These are phyloP conservation scores for Cladorhizidae sp. DNA, from an alignment of 37 sponge, comb jelly and placozoan genomes.

Conservation along the genomic window DNA sequence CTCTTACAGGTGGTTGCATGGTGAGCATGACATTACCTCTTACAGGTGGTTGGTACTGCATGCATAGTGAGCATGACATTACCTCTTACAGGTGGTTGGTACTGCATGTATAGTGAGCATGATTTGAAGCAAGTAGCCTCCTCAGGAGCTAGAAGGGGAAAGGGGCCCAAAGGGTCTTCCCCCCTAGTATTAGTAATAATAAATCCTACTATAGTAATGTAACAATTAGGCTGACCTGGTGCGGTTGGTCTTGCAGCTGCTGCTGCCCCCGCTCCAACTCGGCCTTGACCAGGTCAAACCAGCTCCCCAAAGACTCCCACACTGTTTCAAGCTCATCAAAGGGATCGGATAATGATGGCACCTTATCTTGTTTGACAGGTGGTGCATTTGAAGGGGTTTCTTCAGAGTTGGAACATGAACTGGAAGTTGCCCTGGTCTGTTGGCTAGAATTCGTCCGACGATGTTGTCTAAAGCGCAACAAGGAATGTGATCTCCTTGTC, in stretches of 20 bases:
- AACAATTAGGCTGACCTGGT: no score
- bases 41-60: no score
- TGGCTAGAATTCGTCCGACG: slow-evolving; percentile 20
- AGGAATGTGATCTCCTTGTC: neutral
- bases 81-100: no score
- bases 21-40: no score
- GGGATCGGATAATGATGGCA: slow-evolving; percentile 10
- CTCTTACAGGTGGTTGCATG: no score
- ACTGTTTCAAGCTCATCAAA: slow-evolving; percentile 70
- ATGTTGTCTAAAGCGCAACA: slow-evolving; percentile 10
- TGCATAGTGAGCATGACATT: no score
- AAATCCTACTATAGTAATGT: no score
- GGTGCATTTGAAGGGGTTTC: neutral
- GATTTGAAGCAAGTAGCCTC: no score
- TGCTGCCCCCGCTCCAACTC: slow-evolving; percentile 46
- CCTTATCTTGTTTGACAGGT: neutral
- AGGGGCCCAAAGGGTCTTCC: no score
- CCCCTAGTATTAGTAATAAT: no score
- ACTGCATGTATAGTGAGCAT: no score
- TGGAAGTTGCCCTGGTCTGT: neutral
- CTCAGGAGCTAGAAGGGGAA: no score
- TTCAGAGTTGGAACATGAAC: neutral
- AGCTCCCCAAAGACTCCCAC: slow-evolving; percentile 73
- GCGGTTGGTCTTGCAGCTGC: neutral
- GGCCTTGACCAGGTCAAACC: slow-evolving; percentile 78